Conservation (phyloP, 1,140 invertebrate species). For the Drosophila busckii region DNA sequence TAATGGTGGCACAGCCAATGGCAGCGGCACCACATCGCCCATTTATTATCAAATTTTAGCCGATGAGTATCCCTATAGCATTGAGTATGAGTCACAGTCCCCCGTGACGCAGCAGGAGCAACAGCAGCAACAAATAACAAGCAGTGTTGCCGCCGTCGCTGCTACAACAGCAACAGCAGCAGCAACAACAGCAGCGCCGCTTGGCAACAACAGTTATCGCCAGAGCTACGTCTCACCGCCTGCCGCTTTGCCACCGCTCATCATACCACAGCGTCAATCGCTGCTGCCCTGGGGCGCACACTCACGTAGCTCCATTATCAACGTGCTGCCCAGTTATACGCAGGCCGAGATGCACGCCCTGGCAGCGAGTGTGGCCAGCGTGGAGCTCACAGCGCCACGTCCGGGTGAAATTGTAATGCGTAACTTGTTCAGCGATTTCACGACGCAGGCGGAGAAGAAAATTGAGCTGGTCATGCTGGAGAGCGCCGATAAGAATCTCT, state of each 20-base stretch:
- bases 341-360: slow-evolving; percentile 66
- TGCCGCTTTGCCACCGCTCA: slow-evolving; percentile 38
- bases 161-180: slow-evolving; percentile 41
- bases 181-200: slow-evolving; percentile 26
- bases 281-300: slow-evolving; percentile 73
- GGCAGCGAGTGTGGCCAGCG: slow-evolving; percentile 56
- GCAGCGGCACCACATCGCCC: slow-evolving; percentile 60
- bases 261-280: slow-evolving; percentile 70
- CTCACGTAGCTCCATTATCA: slow-evolving; percentile 71
- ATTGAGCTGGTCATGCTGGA: slow-evolving; percentile 97
- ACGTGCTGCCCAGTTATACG: slow-evolving; percentile 62
- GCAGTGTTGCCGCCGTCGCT: too few species aligned
- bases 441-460: slow-evolving; percentile 94
- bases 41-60: slow-evolving; percentile 64
- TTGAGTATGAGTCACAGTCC: slow-evolving; percentile 64
- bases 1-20: slow-evolving; percentile 33
- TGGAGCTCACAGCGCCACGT: slow-evolving; percentile 73
- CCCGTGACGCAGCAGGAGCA: slow-evolving; percentile 40
- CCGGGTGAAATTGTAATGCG: slow-evolving; percentile 97
- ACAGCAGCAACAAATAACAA: slow-evolving; percentile 8
- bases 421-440: slow-evolving; percentile 96
- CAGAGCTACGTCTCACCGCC: slow-evolving; percentile 61
- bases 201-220: slow-evolving; percentile 15
- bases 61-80: slow-evolving; percentile 58
- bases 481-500: slow-evolving; percentile 91